These are phyloP conservation scores for Anguilla megastoma DNA, from an alignment of 2,797 vertebrate genomes.

Conservation along the genomic window DNA sequence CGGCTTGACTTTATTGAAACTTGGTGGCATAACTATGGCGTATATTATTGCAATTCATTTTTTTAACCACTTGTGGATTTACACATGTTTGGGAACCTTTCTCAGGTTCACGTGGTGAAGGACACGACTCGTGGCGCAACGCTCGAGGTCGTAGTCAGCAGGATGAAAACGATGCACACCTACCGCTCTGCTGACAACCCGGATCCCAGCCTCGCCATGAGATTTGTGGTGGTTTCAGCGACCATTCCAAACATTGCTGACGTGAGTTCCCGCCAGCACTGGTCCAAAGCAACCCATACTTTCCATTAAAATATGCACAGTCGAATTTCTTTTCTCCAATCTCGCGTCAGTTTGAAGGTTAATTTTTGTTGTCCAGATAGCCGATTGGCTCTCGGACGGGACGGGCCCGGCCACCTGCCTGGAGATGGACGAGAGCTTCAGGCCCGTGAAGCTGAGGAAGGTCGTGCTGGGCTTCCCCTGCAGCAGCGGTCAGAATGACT, in stretches of 20 bases:
- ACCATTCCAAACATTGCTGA: slow-evolving; percentile 94
- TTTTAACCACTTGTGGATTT: no score
- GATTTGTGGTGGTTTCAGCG: slow-evolving; percentile 94
- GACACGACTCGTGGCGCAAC: slow-evolving; percentile 91
- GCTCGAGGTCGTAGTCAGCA: slow-evolving; percentile 94
- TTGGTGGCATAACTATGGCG: neutral
- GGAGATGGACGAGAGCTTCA: slow-evolving; percentile 89
- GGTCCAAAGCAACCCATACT: neutral
- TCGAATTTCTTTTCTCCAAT: neutral
- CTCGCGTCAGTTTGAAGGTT: neutral
- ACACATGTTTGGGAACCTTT: slow-evolving; percentile 17
- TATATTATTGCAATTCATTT: no score
- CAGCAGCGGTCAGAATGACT: slow-evolving; percentile 84
- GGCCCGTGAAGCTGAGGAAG: slow-evolving; percentile 94
- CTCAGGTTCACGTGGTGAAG: slow-evolving; percentile 91
- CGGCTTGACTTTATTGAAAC: neutral
- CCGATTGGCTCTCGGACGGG: slow-evolving; percentile 91
- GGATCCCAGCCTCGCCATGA: slow-evolving; percentile 68
- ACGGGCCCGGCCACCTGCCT: slow-evolving; percentile 81
- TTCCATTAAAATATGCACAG: neutral
- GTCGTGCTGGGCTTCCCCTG: slow-evolving; percentile 92
- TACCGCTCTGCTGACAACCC: slow-evolving; percentile 67
- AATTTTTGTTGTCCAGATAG: slow-evolving; percentile 74
- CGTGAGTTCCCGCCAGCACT: slow-evolving; percentile 67
- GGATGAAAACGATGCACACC: slow-evolving; percentile 91